Evolutionary conservation across 2,888 invertebrate genomes (phyloP).

Genomic region (Orthosia gothica): DNA sequence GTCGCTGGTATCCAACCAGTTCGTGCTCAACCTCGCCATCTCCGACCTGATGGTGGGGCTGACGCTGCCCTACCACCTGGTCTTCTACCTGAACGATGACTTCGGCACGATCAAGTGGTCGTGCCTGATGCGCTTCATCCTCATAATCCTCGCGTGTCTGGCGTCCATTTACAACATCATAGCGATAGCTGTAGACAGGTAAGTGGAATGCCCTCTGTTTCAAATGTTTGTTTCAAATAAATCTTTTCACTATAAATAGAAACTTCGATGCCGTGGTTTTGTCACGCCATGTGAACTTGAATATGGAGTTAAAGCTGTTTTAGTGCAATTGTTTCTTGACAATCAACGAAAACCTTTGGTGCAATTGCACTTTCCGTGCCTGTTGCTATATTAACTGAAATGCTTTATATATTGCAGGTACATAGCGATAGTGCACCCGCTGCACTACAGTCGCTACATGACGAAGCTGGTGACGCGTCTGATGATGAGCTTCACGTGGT

Average conservation of each 20-base stretch:
- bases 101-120: constrained; percentile 92
- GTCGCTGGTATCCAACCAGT: constrained; percentile 94
- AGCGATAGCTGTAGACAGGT: constrained; percentile 95
- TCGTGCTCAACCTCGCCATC: constrained; percentile 95
- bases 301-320: constrained; percentile 16
- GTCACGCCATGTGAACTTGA: constrained; percentile 65
- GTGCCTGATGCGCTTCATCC: constrained; percentile 94
- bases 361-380: not conserved
- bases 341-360: not conserved
- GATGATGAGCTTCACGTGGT: constrained; percentile 93
- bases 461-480: constrained; percentile 93
- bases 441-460: constrained; percentile 95
- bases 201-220: constrained; percentile 67
- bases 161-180: constrained; percentile 95
- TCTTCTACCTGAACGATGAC: constrained; percentile 93
- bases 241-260: constrained; percentile 52
- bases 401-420: constrained; percentile 87
- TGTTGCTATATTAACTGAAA: not conserved
- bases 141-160: constrained; percentile 94
- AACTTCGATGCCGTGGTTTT: constrained; percentile 50
- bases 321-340: constrained; percentile 5
- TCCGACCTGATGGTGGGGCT: constrained; percentile 95
- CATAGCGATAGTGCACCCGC: constrained; percentile 95
- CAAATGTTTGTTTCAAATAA: constrained; percentile 59
- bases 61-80: constrained; percentile 95